Percentiles rank a stretch among this genome's conserved stretches.
Evolutionary conservation across 2,113 vertebrate genomes (phyloP).

Genomic region (Xenopus tropicalis): DNA sequence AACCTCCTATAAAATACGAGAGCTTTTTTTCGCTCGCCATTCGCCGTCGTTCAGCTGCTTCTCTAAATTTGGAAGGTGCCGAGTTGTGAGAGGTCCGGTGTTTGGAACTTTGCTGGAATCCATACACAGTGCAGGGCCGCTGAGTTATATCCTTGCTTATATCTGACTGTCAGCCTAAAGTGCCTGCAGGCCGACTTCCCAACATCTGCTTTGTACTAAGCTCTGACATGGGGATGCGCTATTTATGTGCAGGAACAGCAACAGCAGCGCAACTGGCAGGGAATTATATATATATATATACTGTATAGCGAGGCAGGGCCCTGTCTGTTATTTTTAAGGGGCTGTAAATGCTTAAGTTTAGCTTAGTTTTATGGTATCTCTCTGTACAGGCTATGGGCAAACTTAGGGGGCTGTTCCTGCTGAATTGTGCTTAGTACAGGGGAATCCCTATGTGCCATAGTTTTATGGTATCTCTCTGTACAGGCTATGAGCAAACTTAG

Average conservation of each 20-base stretch:
- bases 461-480: too few species aligned
- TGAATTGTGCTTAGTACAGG: too few species aligned
- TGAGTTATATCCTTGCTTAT: slow-evolving; percentile 77
- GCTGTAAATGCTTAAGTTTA: too few species aligned
- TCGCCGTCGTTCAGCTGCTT: too few species aligned
- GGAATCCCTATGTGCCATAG: too few species aligned
- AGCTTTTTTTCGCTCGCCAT: too few species aligned
- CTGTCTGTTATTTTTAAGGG: slow-evolving; percentile 54
- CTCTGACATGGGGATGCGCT: slow-evolving; percentile 66
- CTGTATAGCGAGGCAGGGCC: slow-evolving; percentile 53
- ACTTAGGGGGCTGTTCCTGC: too few species aligned
- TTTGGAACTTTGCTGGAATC: slow-evolving; percentile 59
- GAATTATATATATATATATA: slow-evolving; percentile 52
- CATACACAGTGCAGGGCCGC: slow-evolving; percentile 59
- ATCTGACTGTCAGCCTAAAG: slow-evolving; percentile 73
- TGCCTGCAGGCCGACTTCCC: slow-evolving; percentile 62
- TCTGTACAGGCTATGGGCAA: too few species aligned
- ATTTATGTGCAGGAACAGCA: slow-evolving; percentile 57
- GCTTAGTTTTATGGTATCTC: too few species aligned
- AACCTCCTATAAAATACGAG: too few species aligned
- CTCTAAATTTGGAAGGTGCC: not conserved
- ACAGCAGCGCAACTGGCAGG: slow-evolving; percentile 66
- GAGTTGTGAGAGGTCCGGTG: not conserved
- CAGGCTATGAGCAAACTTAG: too few species aligned
- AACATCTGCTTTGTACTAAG: slow-evolving; percentile 78